Evolutionary conservation across 2,113 vertebrate species (phyloP).

Genomic region (Phrynosoma blainvillii): DNA sequence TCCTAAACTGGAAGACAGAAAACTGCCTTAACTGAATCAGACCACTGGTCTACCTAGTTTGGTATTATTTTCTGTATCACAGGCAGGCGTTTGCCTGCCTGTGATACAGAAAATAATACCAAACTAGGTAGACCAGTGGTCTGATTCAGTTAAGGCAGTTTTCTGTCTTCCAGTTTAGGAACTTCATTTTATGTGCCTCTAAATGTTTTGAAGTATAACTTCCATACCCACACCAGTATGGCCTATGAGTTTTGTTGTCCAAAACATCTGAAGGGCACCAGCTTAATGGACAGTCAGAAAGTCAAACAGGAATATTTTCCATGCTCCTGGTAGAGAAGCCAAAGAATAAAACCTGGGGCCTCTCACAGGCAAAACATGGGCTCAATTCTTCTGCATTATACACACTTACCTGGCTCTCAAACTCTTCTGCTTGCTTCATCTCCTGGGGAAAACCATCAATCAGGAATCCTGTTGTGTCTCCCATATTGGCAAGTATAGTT

Average conservation of each 20-base stretch:
- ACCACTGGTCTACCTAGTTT: background rate
- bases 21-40: background rate
- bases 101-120: too few species aligned
- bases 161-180: too few species aligned
- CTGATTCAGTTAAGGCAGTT: too few species aligned
- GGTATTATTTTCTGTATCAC: background rate
- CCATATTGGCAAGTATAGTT: slow-evolving; percentile 75
- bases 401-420: slow-evolving; percentile 84
- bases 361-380: background rate
- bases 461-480: slow-evolving; percentile 83
- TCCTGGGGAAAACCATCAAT: slow-evolving; percentile 88
- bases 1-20: background rate
- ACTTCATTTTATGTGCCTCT: too few species aligned
- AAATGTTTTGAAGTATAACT: background rate
- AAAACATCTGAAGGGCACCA: background rate
- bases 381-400: background rate
- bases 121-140: too few species aligned
- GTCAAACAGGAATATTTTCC: background rate
- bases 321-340: background rate
- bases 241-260: background rate
- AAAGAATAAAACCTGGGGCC: background rate
- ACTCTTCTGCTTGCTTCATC: slow-evolving; percentile 85
- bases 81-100: too few species aligned
- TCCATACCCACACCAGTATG: background rate
- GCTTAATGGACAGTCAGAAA: background rate